Conservation (phyloP, 2,113 vertebrate genomes). For the Aramus guarauna region DNA sequence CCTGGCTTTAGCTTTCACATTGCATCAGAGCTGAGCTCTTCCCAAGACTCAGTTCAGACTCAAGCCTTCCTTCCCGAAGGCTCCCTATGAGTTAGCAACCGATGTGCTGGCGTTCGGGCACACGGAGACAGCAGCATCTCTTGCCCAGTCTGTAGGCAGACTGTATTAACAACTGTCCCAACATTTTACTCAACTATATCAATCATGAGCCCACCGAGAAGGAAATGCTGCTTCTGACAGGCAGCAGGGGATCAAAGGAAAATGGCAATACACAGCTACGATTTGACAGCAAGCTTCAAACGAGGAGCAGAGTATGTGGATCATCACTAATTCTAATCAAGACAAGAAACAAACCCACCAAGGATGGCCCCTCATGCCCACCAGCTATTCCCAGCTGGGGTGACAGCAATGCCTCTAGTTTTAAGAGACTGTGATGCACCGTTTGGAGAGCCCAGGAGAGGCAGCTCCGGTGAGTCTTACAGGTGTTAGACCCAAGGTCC, state of each 20-base stretch:
- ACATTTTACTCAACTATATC: not conserved
- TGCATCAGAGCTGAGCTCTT: not conserved
- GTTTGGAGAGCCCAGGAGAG: not conserved
- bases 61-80: not conserved
- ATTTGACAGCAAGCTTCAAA: not conserved
- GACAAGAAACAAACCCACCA: not conserved
- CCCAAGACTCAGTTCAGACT: not conserved
- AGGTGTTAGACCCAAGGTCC: not conserved
- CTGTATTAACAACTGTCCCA: not conserved
- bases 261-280: accelerated
- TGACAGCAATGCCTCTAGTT: not conserved
- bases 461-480: not conserved
- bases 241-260: not conserved
- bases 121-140: not conserved
- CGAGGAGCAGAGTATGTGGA: not conserved
- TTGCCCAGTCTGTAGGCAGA: not conserved
- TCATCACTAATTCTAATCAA: not conserved
- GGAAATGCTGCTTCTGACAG: not conserved
- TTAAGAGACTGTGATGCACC: not conserved
- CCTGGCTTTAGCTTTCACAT: not conserved
- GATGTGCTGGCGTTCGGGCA: accelerated
- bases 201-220: accelerated
- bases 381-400: not conserved
- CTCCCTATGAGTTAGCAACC: accelerated
- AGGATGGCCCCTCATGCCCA: not conserved